phyloP scores from a whole-genome alignment of 2,113 vertebrate species.

The Cygnus buccinator region DNA sequence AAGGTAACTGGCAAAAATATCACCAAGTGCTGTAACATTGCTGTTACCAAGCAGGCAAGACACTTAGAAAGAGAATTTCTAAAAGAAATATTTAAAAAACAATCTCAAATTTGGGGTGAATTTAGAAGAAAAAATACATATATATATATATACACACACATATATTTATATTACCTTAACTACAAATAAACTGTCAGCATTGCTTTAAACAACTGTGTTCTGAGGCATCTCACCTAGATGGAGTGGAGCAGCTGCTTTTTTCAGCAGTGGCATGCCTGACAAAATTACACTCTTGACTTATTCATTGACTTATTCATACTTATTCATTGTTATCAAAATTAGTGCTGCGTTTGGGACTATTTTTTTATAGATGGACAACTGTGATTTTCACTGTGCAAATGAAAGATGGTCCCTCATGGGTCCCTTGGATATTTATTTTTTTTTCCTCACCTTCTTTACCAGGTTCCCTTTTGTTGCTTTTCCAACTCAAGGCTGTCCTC shows the following conservation, averaged over 20 bases:
- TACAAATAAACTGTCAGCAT: accelerated
- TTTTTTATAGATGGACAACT: neutral
- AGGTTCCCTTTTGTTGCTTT: neutral
- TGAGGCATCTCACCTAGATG: neutral
- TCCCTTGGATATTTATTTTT: neutral
- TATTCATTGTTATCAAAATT: neutral
- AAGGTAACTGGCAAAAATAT: neutral
- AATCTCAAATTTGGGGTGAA: neutral
- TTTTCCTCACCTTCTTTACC: neutral
- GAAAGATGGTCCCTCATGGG: accelerated
- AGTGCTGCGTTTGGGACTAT: neutral
- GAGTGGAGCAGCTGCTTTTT: neutral
- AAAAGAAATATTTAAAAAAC: neutral
- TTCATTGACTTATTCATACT: neutral
- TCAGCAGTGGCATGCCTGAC: neutral
- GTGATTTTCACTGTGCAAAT: neutral
- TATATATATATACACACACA: no score
- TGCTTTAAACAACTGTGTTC: neutral
- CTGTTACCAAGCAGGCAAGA: neutral
- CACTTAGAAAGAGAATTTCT: neutral
- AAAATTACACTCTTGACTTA: neutral
- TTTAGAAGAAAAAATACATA: neutral
- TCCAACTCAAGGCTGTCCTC: neutral
- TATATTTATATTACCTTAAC: neutral
- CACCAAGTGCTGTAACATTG: accelerated